Percentiles rank a stretch among this genome's conserved stretches.
Conservation (phyloP, 53 echinoderm and acorn worm genomes). For the Apostichopus leukothele region DNA sequence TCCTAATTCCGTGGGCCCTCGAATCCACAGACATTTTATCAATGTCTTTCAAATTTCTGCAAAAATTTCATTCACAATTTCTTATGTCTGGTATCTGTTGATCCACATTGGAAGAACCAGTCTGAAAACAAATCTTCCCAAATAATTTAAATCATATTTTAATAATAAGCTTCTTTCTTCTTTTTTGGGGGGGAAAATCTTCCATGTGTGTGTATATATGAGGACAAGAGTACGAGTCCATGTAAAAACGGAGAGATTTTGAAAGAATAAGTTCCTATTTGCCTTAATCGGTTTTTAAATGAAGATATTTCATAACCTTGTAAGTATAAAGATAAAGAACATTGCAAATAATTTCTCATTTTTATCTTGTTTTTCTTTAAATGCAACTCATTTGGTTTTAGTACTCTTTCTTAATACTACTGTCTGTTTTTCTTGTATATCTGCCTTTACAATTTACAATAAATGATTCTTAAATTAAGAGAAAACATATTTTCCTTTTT, state of each 20-base stretch:
- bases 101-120: not conserved
- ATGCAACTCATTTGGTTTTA: not conserved
- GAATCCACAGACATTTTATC: no score
- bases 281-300: not conserved
- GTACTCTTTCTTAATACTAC: not conserved
- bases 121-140: not conserved
- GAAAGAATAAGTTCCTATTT: not conserved
- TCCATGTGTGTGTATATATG: not conserved
- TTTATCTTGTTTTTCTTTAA: not conserved
- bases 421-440: not conserved
- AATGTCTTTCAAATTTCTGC: no score
- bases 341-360: not conserved
- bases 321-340: not conserved
- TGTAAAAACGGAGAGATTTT: not conserved
- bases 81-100: not conserved
- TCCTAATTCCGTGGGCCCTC: no score
- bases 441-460: not conserved
- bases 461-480: not conserved
- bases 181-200: not conserved
- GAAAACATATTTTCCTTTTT: no score
- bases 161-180: not conserved
- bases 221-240: not conserved
- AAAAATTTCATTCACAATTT: not conserved
- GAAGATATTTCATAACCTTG: not conserved
- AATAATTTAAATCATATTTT: not conserved